These are phyloP conservation scores for Drosophila pallidifrons DNA, from an alignment of 1,140 invertebrate genomes.

Conservation along the genomic window DNA sequence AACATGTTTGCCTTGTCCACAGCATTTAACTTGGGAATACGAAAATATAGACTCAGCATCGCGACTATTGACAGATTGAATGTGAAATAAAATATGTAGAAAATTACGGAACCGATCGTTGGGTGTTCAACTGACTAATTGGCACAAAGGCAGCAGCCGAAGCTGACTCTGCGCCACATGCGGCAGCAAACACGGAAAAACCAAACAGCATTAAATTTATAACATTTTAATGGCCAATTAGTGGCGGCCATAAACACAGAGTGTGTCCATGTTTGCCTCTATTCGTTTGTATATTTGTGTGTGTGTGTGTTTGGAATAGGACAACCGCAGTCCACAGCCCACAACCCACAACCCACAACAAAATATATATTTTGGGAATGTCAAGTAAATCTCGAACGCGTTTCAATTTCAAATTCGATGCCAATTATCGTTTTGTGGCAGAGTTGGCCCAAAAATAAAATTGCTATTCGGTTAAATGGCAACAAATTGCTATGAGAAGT, in stretches of 20 bases:
- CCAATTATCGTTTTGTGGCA: slow-evolving; percentile 44
- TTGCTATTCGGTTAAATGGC: slow-evolving; percentile 28
- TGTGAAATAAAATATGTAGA: slow-evolving; percentile 17
- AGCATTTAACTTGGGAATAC: neutral
- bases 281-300: slow-evolving; percentile 8
- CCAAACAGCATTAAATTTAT: slow-evolving; percentile 49
- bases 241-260: slow-evolving; percentile 43
- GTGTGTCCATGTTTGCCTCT: neutral
- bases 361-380: slow-evolving; percentile 19
- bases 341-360: slow-evolving; percentile 13
- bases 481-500: slow-evolving; percentile 20
- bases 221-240: slow-evolving; percentile 57
- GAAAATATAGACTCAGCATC: neutral
- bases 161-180: slow-evolving; percentile 4
- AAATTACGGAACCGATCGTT: neutral
- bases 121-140: slow-evolving; percentile 48
- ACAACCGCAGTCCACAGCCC: slow-evolving; percentile 25
- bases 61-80: slow-evolving; percentile 10
- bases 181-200: slow-evolving; percentile 39
- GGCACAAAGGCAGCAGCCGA: slow-evolving; percentile 25
- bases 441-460: slow-evolving; percentile 13
- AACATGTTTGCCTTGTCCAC: slow-evolving; percentile 18
- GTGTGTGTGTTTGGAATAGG: slow-evolving; percentile 30
- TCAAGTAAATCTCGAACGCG: slow-evolving; percentile 37
- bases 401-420: slow-evolving; percentile 36